Percentiles rank a stretch among this genome's conserved stretches.
phyloP scores from a whole-genome alignment of 2,113 vertebrate genomes.

The Megalops atlanticus region DNA sequence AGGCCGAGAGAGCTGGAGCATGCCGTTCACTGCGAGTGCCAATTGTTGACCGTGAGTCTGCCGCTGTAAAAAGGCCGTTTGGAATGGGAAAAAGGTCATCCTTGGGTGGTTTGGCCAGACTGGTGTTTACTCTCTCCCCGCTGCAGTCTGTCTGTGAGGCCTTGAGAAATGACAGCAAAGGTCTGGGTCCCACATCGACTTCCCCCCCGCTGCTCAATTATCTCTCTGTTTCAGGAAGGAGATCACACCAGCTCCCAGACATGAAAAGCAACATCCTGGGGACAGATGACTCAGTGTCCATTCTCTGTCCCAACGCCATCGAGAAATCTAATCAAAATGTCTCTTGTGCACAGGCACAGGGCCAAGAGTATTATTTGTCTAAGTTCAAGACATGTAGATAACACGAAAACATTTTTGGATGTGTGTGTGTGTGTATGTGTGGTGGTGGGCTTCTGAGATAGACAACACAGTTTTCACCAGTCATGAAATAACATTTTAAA shows the following conservation, averaged over 20 bases:
- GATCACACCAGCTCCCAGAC: constrained; percentile 1
- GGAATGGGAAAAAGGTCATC: constrained; percentile 18
- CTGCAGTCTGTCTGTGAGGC: constrained; percentile 24
- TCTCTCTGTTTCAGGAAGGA: constrained; percentile 19
- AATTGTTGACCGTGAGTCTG: constrained; percentile 31
- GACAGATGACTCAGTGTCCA: neutral
- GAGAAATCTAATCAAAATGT: neutral
- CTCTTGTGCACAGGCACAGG: neutral
- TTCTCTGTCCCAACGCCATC: neutral
- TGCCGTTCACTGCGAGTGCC: neutral
- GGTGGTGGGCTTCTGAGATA: too few relatives aligned
- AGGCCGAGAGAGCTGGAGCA: neutral
- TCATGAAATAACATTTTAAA: neutral
- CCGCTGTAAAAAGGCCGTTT: constrained; percentile 10
- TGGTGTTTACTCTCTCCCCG: constrained; percentile 20
- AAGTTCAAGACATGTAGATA: too few relatives aligned
- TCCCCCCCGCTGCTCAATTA: constrained; percentile 17
- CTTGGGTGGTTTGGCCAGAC: constrained; percentile 35
- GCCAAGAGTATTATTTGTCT: neutral
- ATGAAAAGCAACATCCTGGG: constrained; percentile 11
- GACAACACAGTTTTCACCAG: neutral
- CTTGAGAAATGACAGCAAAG: constrained; percentile 20
- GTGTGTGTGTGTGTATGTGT: too few relatives aligned
- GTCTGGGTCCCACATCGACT: constrained; percentile 10
- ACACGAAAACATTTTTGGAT: too few relatives aligned